Conservation (phyloP, 2,888 invertebrate species). For the Latrodectus elegans region DNA sequence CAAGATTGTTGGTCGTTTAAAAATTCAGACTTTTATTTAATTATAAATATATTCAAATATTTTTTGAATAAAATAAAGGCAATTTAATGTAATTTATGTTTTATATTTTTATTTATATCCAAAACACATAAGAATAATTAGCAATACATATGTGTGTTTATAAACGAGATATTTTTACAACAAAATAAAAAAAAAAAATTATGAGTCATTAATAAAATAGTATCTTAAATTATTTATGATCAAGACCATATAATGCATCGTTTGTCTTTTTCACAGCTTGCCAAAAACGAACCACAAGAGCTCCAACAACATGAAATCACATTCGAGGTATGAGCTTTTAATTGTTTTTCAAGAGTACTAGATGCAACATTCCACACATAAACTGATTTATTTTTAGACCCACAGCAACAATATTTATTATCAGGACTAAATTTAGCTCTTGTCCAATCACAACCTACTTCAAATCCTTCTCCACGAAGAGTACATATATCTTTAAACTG, state of each 20-base stretch:
- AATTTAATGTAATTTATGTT: too few species aligned
- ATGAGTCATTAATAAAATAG: too few species aligned
- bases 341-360: slow-evolving; percentile 83
- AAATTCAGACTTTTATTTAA: too few species aligned
- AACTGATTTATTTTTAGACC: slow-evolving; percentile 91
- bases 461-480: slow-evolving; percentile 92
- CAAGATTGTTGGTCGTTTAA: too few species aligned
- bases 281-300: slow-evolving; percentile 50
- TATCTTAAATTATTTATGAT: neutral
- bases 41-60: too few species aligned
- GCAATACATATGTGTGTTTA: too few species aligned
- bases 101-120: too few species aligned
- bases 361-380: slow-evolving; percentile 92
- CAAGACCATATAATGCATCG: slow-evolving; percentile 54
- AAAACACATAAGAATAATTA: too few species aligned
- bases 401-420: slow-evolving; percentile 90
- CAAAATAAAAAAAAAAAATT: too few species aligned
- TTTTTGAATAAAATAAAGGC: too few species aligned
- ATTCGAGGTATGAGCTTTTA: slow-evolving; percentile 80
- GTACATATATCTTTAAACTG: slow-evolving; percentile 85
- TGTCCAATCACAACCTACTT: slow-evolving; percentile 95
- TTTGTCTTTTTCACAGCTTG: slow-evolving; percentile 38
- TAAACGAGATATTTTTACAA: too few species aligned
- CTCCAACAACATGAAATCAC: slow-evolving; percentile 58
- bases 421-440: slow-evolving; percentile 94